Percentiles rank a stretch among this genome's conserved stretches.
phyloP scores from a whole-genome alignment of 2,888 invertebrate species.

The Neocrepidodera transversa region DNA sequence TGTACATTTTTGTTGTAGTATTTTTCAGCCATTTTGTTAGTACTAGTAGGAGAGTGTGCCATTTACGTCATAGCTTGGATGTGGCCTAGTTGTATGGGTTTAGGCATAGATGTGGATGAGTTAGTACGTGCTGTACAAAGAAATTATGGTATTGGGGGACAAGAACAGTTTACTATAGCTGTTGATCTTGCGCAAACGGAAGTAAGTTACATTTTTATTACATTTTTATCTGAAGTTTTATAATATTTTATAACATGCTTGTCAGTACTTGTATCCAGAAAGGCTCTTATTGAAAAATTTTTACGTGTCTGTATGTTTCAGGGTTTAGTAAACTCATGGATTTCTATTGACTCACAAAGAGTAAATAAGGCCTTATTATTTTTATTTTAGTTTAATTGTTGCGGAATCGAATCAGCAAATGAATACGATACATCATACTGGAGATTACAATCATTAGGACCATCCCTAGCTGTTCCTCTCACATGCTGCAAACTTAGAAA shows the following conservation, averaged over 20 bases:
- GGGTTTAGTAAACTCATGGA: no score
- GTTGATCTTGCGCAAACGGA: slow-evolving; percentile 78
- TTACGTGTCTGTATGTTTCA: no score
- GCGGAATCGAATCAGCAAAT: slow-evolving; percentile 78
- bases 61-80: slow-evolving; percentile 74
- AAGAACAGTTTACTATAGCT: slow-evolving; percentile 79
- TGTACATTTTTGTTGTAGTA: slow-evolving; percentile 65
- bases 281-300: no score
- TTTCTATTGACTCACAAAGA: no score
- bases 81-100: slow-evolving; percentile 80
- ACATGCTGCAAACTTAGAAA: slow-evolving; percentile 69
- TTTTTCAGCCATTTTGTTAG: slow-evolving; percentile 71
- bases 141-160: slow-evolving; percentile 78
- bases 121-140: slow-evolving; percentile 76
- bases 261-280: no score
- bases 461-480: slow-evolving; percentile 59
- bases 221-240: neutral
- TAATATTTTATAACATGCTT: neutral
- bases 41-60: slow-evolving; percentile 74
- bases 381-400: slow-evolving; percentile 73
- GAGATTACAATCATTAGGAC: slow-evolving; percentile 77
- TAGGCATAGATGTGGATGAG: slow-evolving; percentile 71
- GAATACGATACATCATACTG: slow-evolving; percentile 85
- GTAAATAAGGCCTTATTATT: no score
- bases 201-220: slow-evolving; percentile 50